phyloP scores from a whole-genome alignment of 2,888 invertebrate genomes.

The Leptinotarsa peninsularis region DNA sequence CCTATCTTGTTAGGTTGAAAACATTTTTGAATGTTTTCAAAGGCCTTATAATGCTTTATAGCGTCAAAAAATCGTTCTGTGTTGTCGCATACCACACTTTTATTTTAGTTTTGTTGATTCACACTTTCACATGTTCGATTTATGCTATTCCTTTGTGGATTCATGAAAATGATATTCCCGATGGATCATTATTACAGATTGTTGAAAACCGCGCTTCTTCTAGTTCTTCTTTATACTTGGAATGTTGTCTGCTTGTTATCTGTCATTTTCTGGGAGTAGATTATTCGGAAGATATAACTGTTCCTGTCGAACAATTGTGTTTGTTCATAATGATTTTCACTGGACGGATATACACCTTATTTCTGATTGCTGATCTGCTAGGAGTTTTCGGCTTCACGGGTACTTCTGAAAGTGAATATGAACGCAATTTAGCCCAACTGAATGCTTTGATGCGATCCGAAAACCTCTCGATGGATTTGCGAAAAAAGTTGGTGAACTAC shows the following conservation, averaged over 20 bases:
- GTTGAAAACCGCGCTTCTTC: not conserved
- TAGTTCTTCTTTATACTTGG: slow-evolving; percentile 6
- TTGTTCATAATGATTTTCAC: slow-evolving; percentile 47
- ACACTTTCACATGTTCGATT: not conserved
- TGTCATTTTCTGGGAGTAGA: slow-evolving; percentile 23
- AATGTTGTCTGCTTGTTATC: slow-evolving; percentile 17
- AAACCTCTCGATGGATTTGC: slow-evolving; percentile 66
- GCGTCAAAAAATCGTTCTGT: not conserved
- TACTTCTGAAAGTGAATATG: slow-evolving; percentile 63
- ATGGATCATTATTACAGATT: not conserved
- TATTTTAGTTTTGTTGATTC: not conserved
- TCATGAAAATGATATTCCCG: not conserved
- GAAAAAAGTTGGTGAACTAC: slow-evolving; percentile 63
- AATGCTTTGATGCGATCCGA: slow-evolving; percentile 69
- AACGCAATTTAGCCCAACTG: slow-evolving; percentile 67
- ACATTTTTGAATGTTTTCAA: not conserved
- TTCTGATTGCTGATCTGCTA: slow-evolving; percentile 53
- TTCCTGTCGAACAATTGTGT: slow-evolving; percentile 47
- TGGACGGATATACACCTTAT: slow-evolving; percentile 54
- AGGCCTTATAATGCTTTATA: not conserved
- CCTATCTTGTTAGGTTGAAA: not conserved
- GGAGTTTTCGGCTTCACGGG: slow-evolving; percentile 53
- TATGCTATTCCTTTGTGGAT: not conserved
- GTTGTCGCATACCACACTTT: not conserved
- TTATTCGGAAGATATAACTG: slow-evolving; percentile 9